phyloP scores from a whole-genome alignment of 2,797 vertebrate species.

The Gobio occitaniae region DNA sequence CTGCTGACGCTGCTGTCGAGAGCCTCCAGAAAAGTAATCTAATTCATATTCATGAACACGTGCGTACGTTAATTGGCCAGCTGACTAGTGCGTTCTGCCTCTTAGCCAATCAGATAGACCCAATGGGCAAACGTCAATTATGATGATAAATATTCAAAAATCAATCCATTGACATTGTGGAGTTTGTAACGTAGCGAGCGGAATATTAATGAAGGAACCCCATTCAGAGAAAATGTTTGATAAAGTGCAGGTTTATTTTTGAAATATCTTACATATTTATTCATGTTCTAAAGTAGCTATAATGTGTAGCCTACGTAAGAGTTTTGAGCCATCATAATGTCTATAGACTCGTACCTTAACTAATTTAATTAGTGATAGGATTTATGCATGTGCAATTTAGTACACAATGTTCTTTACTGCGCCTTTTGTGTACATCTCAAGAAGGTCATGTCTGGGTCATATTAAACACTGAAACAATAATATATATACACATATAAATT shows the following conservation, averaged over 20 bases:
- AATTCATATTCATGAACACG: conserved; percentile 3
- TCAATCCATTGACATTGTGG: neutral
- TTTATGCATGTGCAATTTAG: neutral
- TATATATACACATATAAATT: neutral
- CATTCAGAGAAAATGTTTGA: neutral
- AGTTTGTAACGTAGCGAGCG: neutral
- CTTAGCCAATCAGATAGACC: neutral
- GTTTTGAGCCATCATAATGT: neutral
- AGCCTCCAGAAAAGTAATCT: too few species aligned
- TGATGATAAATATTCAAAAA: neutral
- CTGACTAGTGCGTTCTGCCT: neutral
- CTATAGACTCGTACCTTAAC: neutral
- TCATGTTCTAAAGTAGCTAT: neutral
- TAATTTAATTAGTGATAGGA: neutral
- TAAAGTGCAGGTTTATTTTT: neutral
- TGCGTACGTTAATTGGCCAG: neutral
- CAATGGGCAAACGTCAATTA: neutral
- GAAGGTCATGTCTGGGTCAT: neutral
- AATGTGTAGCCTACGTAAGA: neutral
- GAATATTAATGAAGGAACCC: conserved; percentile 18
- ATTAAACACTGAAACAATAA: neutral
- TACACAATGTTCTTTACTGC: neutral
- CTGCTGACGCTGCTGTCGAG: neutral
- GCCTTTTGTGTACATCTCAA: neutral
- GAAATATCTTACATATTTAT: neutral